These are phyloP conservation scores for Drosophila crucigera DNA, from an alignment of 2,888 invertebrate genomes.

Conservation along the genomic window DNA sequence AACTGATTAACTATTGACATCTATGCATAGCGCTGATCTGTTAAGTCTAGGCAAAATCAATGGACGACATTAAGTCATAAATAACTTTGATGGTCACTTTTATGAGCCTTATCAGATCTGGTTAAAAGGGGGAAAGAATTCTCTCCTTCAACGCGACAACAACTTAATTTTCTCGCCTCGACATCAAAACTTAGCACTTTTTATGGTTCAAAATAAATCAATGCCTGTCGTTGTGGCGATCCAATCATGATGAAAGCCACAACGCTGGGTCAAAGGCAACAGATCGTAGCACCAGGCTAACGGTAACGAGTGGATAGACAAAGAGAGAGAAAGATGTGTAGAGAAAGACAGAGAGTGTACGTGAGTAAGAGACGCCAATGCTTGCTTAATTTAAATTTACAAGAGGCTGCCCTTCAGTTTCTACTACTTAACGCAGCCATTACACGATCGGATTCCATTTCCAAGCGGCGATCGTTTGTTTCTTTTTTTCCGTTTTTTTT, in stretches of 20 bases:
- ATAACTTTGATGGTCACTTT: slow-evolving; percentile 70
- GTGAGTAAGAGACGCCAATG: slow-evolving; percentile 25
- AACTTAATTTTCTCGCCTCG: slow-evolving; percentile 79
- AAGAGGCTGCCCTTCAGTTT: slow-evolving; percentile 62
- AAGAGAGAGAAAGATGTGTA: background rate
- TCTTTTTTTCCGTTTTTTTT: background rate
- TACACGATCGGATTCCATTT: slow-evolving; percentile 73
- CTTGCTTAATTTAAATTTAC: slow-evolving; percentile 79
- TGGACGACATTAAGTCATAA: slow-evolving; percentile 60
- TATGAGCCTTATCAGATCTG: slow-evolving; percentile 66
- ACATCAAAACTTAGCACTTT: slow-evolving; percentile 61
- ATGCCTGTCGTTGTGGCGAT: slow-evolving; percentile 52
- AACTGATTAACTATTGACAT: slow-evolving; percentile 59
- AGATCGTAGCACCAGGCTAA: slow-evolving; percentile 64
- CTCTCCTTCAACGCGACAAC: slow-evolving; percentile 52
- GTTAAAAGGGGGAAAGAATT: slow-evolving; percentile 12
- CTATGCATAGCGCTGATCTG: slow-evolving; percentile 55
- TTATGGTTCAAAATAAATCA: slow-evolving; percentile 72
- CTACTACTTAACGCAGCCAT: slow-evolving; percentile 82
- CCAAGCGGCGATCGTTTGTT: slow-evolving; percentile 60
- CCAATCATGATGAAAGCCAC: slow-evolving; percentile 69
- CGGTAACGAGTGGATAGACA: slow-evolving; percentile 46
- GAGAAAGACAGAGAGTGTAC: slow-evolving; percentile 19
- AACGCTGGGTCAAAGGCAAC: slow-evolving; percentile 72
- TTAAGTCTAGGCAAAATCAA: slow-evolving; percentile 58